Evolutionary conservation across 2,888 invertebrate species (phyloP).

Genomic region (Eulithis prunata): DNA sequence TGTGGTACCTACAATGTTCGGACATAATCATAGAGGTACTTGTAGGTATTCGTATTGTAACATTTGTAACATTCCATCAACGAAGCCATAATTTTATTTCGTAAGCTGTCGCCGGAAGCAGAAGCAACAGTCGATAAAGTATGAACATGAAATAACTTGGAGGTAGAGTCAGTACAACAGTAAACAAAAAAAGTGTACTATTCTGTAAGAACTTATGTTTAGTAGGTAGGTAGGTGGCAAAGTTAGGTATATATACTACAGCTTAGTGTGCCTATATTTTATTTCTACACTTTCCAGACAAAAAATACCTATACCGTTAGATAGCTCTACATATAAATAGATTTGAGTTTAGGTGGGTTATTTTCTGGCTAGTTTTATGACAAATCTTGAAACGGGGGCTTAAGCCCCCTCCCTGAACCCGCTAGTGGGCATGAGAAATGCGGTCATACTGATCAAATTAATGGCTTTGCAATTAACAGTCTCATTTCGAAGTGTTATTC

Average conservation of each 20-base stretch:
- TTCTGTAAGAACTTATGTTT: too few relatives aligned
- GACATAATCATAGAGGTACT: conserved; percentile 29
- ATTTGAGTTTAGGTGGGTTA: too few relatives aligned
- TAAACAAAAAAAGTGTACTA: too few relatives aligned
- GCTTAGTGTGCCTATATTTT: too few relatives aligned
- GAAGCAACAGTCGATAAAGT: conserved; percentile 42
- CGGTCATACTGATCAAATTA: conserved; percentile 40
- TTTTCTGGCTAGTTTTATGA: too few relatives aligned
- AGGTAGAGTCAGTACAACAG: not conserved
- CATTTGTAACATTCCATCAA: conserved; percentile 48
- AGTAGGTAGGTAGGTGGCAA: too few relatives aligned
- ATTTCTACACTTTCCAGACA: too few relatives aligned
- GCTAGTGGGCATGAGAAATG: conserved; percentile 17
- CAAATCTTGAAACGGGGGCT: too few relatives aligned
- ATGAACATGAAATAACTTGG: not conserved
- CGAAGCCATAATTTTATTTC: conserved; percentile 44
- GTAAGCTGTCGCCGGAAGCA: conserved; percentile 48
- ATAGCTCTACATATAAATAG: too few relatives aligned
- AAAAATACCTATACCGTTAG: too few relatives aligned
- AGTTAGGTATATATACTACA: too few relatives aligned
- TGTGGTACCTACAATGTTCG: not conserved
- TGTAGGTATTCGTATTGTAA: conserved; percentile 20
- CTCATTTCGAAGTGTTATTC: conserved; percentile 40
- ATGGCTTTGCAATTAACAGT: conserved; percentile 43
- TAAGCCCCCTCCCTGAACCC: too few relatives aligned